Evolutionary conservation across 1,140 invertebrate genomes (phyloP), one percentile per base, ranked within the genome.

Genomic region (Temnothorax longispinosus): DNA sequence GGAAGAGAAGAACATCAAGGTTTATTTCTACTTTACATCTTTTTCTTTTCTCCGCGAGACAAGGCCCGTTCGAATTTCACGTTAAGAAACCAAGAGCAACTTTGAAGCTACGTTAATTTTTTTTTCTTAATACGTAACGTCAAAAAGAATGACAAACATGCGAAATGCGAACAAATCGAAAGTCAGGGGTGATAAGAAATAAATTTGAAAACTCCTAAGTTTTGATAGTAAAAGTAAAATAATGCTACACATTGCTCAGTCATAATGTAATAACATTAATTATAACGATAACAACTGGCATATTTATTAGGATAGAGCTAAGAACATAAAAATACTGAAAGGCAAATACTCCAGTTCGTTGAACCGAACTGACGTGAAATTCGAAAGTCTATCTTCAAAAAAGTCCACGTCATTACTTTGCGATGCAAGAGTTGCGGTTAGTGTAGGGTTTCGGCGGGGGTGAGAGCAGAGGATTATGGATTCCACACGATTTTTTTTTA

Each of bases 361-460:
- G 18, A 56, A 56, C 21, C 32, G 8, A 69, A 69, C 1, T n/a
- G 44, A 60, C 38, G 21, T 67, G 58, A 82, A 60, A 84, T 75
- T 75, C 27, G 69, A 74, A 75, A 84, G 41, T 41, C 41, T 44
- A 27, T 58, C n/a, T 60, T 35, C 18, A 32, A 50, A 15, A 69
- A 58, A 87, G 41, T 85, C 18, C 41, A 54, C 72, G 56, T 76
- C 41, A 64, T 87, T 89, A 78, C 81, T 89, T 88, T 77, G 86
- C 91, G 90, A 91, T 91, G 74, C 58, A 92, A 90, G 91, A 94
- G 92, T 93, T 92, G 93, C 92, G 92, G 86, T 92, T 94, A 93
- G 88, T 93, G 92, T 88, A 93, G 91, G 72, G 90, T 92, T 90
- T 89, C 91, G 93, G 91, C 92, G 90, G 78, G 88, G 90, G 88